Percentiles rank a stretch among this genome's conserved stretches.
These are phyloP conservation scores for Neodontobutis hainanensis DNA, from an alignment of 2,113 vertebrate species.

Conservation along the genomic window DNA sequence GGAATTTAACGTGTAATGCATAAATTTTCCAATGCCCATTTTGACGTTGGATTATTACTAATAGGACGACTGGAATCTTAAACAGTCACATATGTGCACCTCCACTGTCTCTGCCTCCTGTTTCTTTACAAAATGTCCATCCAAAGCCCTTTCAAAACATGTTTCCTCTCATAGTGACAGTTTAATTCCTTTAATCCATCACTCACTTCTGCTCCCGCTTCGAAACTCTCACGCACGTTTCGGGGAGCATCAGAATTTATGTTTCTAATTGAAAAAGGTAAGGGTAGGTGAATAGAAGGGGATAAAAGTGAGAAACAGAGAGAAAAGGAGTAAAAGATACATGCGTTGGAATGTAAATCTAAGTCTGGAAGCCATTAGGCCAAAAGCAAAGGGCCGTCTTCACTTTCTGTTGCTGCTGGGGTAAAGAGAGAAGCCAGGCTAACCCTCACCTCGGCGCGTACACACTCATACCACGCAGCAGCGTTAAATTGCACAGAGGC, in stretches of 20 bases:
- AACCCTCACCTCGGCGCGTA: conserved; percentile 27
- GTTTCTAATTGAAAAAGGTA: conserved; percentile 60
- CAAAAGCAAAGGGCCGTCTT: conserved; percentile 62
- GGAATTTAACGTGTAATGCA: conserved; percentile 9
- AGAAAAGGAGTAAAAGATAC: conserved; percentile 13
- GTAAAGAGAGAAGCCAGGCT: conserved; percentile 36
- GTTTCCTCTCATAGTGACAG: conserved; percentile 55
- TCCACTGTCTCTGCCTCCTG: conserved; percentile 18
- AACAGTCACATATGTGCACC: conserved; percentile 57
- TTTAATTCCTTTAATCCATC: conserved; percentile 69
- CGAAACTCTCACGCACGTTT: conserved; percentile 14
- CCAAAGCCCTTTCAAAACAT: conserved; percentile 11
- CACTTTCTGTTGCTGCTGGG: conserved; percentile 41
- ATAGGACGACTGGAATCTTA: conserved; percentile 50
- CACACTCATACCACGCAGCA: conserved; percentile 8
- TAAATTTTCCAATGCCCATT: not conserved
- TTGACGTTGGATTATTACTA: conserved; percentile 36
- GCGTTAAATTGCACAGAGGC: conserved; percentile 5
- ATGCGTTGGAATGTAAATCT: conserved; percentile 62
- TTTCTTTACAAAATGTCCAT: conserved; percentile 36
- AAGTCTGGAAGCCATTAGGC: conserved; percentile 73
- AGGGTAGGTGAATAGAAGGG: not conserved
- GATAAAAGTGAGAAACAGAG: not conserved
- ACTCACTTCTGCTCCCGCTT: conserved; percentile 50
- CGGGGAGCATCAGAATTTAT: conserved; percentile 41